Conservation (phyloP, 2,797 vertebrate species). For the Rhyacichthys aspro region DNA sequence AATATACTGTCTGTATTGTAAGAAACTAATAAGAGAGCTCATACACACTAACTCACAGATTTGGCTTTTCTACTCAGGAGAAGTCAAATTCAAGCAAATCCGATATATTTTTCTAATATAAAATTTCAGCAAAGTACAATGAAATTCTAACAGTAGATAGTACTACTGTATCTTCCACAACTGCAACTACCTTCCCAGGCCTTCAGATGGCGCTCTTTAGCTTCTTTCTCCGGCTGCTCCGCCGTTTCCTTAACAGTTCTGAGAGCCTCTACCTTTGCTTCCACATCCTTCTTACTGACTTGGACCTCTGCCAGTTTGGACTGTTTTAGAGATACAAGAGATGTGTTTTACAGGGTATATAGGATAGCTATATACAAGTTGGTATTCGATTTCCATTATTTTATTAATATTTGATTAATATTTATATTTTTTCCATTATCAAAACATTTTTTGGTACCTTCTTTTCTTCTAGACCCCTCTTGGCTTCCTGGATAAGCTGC, state of each 20-base stretch:
- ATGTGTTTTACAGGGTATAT: not conserved
- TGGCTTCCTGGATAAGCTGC: constrained; percentile 88
- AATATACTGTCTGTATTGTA: not conserved
- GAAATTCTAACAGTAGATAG: constrained; percentile 22
- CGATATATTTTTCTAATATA: not conserved
- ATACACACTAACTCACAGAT: too few relatives aligned
- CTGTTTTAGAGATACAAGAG: constrained; percentile 57
- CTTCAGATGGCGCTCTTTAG: constrained; percentile 88
- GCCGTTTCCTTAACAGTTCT: constrained; percentile 84
- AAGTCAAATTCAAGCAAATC: too few relatives aligned
- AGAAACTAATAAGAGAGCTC: too few relatives aligned
- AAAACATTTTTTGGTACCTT: constrained; percentile 73
- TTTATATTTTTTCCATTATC: not conserved
- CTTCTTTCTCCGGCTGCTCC: constrained; percentile 89
- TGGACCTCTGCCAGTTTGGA: constrained; percentile 80
- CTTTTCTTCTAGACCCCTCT: constrained; percentile 85
- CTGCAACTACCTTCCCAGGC: constrained; percentile 86
- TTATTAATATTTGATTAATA: too few relatives aligned
- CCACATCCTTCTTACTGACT: constrained; percentile 77
- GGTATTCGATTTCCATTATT: too few relatives aligned
- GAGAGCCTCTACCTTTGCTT: constrained; percentile 82
- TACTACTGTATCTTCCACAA: constrained; percentile 8
- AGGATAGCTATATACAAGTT: not conserved
- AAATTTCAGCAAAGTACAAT: constrained; percentile 2
- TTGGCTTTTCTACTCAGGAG: too few relatives aligned